Evolutionary conservation across 1,140 invertebrate genomes (phyloP), one percentile per base, ranked within the genome.

Genomic region (Rhagoletis pomonella): DNA sequence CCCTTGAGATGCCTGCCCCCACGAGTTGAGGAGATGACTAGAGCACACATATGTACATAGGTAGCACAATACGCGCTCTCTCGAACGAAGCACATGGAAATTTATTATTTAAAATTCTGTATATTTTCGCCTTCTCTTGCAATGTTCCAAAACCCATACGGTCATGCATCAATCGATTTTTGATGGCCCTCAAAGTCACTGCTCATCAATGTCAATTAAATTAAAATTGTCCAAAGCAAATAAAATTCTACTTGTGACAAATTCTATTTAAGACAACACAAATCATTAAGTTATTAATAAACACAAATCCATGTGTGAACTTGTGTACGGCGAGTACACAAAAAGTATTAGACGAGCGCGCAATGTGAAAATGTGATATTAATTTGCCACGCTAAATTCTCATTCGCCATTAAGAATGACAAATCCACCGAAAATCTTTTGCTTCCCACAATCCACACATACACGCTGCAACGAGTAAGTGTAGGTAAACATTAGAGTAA

Each of bases 201-300:
- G 42, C 67, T 47, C 67, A 73, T 73, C 67, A 73, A 73, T 73
- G 67, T 73, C 67, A 73, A 73, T 73, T 73, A 73, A 73, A 73
- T 44, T 73, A 73, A 73, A 73, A 73, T 73, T 73, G 67, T 73
- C 67, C 67, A 73, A 73, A 73, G 67, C 42, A 5, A 12, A 73
- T 12, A 73, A 73, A 44, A 73, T 73, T n/a, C 39, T 44, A 73
- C 64, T 39, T 29, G 64, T 29, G 19, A 29, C n/a, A 67, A 73
- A 73, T 39, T 17, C 39, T 39, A 73, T 73, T 44, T 44, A 44
- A 73, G 67, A 44, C 67, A 47, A 17, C 42, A n/a, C 39, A 42
- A 73, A 73, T 73, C 44, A 73, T 47, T 67, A 10, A 67, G 65
- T 39, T 3, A 73, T 73, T 44, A 17, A 73, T 73, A 44, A 3